A percentile compares a stretch with the other conserved stretches of the same genome.
These are phyloP conservation scores for Proisotoma minuta DNA, from an alignment of 2,888 invertebrate genomes.

Conservation along the genomic window DNA sequence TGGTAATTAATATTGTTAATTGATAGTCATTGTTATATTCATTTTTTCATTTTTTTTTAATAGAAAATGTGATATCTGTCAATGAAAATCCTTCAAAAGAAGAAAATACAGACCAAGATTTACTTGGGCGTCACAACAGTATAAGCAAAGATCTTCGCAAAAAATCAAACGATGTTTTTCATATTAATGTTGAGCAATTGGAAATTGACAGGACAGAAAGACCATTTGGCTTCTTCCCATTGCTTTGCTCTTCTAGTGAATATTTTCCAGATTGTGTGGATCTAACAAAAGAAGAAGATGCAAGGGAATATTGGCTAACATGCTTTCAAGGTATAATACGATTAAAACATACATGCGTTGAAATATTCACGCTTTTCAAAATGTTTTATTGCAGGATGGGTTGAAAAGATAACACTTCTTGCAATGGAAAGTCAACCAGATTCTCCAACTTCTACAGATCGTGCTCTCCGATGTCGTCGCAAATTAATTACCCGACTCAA, in stretches of 20 bases:
- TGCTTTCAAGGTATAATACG: conserved; percentile 65
- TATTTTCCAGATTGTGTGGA: conserved; percentile 92
- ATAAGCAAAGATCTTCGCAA: conserved; percentile 10
- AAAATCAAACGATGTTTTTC: conserved; percentile 23
- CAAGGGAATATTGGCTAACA: conserved; percentile 83
- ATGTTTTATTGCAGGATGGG: conserved; percentile 55
- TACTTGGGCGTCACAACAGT: neutral
- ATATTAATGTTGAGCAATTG: conserved; percentile 54
- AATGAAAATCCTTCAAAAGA: neutral
- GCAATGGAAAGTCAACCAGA: conserved; percentile 74
- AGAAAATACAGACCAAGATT: neutral
- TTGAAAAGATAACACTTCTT: conserved; percentile 76
- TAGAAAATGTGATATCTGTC: neutral
- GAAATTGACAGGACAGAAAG: conserved; percentile 59
- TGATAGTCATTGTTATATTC: neutral
- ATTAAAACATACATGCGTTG: neutral
- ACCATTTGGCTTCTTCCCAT: conserved; percentile 63
- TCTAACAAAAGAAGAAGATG: conserved; percentile 75
- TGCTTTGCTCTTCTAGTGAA: conserved; percentile 68
- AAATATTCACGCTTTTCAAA: neutral
- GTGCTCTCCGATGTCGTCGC: conserved; percentile 75
- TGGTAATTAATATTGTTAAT: neutral
- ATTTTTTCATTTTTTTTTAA: too few relatives aligned
- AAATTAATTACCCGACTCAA: conserved; percentile 75
- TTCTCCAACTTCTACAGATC: conserved; percentile 67